Conservation (phyloP, 2,888 invertebrate species). For the Steromphala cineraria region DNA sequence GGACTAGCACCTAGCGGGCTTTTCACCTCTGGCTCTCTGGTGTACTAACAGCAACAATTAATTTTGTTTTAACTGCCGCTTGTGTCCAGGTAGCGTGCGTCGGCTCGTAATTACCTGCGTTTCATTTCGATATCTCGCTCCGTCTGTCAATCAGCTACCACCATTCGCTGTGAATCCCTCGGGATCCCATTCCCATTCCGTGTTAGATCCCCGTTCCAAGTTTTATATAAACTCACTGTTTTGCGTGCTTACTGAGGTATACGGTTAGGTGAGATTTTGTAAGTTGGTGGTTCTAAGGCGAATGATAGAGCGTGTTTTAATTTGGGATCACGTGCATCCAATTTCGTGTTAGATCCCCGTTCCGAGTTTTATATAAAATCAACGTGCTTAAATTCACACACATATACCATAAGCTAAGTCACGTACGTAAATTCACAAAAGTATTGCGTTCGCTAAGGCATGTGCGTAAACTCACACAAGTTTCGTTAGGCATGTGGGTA, state of each 20-base stretch:
- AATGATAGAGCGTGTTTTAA: background rate
- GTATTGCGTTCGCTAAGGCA: too few relatives aligned
- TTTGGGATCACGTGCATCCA: background rate
- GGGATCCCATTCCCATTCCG: background rate
- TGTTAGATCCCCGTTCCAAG: background rate
- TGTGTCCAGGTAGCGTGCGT: slow-evolving; percentile 31
- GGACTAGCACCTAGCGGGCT: slow-evolving; percentile 14
- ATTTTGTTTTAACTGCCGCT: slow-evolving; percentile 25
- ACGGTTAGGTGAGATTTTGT: background rate
- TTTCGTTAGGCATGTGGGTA: too few relatives aligned
- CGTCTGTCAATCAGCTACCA: slow-evolving; percentile 32
- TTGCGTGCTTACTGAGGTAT: background rate
- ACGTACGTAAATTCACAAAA: too few relatives aligned
- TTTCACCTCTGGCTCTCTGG: slow-evolving; percentile 12
- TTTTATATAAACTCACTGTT: background rate
- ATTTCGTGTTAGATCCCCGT: background rate
- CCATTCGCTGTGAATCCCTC: background rate
- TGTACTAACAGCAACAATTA: slow-evolving; percentile 17
- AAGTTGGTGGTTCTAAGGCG: background rate
- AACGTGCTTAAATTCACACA: too few relatives aligned
- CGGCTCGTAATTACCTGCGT: slow-evolving; percentile 29
- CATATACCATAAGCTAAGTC: too few relatives aligned
- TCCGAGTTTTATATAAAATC: background rate
- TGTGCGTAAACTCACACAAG: too few relatives aligned
- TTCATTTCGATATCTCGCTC: slow-evolving; percentile 36